These are phyloP conservation scores for Orycteropus afer DNA, from an alignment of 2,113 vertebrate species.

Conservation along the genomic window DNA sequence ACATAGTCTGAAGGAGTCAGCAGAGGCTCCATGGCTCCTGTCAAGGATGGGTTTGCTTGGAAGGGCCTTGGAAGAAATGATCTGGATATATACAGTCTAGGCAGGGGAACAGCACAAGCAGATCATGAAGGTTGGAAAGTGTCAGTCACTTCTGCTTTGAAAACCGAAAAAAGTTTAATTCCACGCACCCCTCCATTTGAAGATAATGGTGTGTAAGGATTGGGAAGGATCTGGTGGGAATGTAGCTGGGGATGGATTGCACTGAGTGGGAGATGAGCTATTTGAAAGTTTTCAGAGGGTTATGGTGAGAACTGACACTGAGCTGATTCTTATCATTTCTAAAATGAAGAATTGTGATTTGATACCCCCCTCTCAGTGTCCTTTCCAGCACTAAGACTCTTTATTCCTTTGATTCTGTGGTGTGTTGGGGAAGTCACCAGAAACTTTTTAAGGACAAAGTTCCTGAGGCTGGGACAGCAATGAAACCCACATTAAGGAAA, in stretches of 20 bases:
- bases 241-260: neutral
- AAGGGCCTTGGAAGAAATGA: neutral
- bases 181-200: neutral
- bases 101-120: no score
- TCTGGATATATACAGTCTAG: neutral
- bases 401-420: neutral
- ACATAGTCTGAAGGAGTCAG: neutral
- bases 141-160: neutral
- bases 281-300: neutral
- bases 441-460: neutral
- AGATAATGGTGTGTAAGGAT: neutral
- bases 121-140: neutral
- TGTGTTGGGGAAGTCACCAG: neutral
- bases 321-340: neutral
- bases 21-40: neutral
- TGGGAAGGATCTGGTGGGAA: neutral
- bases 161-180: neutral
- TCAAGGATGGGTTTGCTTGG: no score
- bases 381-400: neutral
- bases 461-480: neutral
- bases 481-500: neutral
- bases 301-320: neutral
- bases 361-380: neutral
- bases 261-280: neutral
- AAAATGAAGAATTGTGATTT: neutral